Conservation (phyloP, 2,888 invertebrate species). For the Dorcus parallelipipedus region DNA sequence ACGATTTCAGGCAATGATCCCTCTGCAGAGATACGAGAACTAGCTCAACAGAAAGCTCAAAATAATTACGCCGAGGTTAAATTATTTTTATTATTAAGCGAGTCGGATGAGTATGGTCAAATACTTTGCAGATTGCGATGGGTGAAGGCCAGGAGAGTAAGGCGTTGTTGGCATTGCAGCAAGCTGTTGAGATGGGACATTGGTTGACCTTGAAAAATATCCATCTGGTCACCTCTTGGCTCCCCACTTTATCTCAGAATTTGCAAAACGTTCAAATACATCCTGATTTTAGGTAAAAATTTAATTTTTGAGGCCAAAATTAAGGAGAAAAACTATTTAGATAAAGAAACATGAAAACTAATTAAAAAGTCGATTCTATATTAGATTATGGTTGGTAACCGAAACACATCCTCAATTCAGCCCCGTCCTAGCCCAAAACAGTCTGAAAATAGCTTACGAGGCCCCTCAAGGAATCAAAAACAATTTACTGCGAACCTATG, state of each 20-base stretch:
- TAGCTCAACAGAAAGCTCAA: conserved; percentile 55
- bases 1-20: conserved; percentile 91
- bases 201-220: conserved; percentile 82
- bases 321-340: too few species aligned
- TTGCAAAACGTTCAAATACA: conserved; percentile 52
- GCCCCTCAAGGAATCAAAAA: conserved; percentile 84
- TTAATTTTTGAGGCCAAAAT: too few species aligned
- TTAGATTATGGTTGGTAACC: conserved; percentile 77
- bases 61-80: conserved; percentile 58
- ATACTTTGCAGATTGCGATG: conserved; percentile 62
- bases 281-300: conserved; percentile 52
- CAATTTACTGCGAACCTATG: conserved; percentile 72
- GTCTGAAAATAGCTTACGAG: conserved; percentile 77
- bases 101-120: not conserved
- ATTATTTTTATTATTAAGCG: not conserved
- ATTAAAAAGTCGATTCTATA: conserved; percentile 1
- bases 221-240: conserved; percentile 71
- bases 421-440: conserved; percentile 69
- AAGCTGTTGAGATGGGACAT: conserved; percentile 60
- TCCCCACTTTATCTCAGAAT: conserved; percentile 66
- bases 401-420: conserved; percentile 78
- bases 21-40: conserved; percentile 70
- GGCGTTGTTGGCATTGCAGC: conserved; percentile 57
- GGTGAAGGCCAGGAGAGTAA: conserved; percentile 74
- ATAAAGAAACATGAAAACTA: too few species aligned